These are phyloP conservation scores for Phrixothrix hirtus DNA, from an alignment of 2,888 invertebrate genomes.

Conservation along the genomic window DNA sequence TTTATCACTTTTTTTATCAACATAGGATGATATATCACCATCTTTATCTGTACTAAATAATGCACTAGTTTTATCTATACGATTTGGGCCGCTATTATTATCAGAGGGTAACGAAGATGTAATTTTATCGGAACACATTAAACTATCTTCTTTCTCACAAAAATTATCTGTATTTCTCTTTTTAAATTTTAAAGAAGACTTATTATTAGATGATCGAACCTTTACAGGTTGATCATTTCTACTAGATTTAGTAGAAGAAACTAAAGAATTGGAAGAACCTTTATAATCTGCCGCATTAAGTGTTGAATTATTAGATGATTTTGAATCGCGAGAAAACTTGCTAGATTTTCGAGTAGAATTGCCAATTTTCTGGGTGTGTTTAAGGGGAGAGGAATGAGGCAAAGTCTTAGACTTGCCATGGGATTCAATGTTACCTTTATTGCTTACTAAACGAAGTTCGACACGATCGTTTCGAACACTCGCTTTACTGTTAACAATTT, in stretches of 20 bases:
- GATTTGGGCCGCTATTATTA: constrained; percentile 8
- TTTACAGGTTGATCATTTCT: constrained; percentile 36
- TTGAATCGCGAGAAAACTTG: constrained; percentile 39
- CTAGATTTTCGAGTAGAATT: constrained; percentile 40
- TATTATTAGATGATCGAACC: constrained; percentile 35
- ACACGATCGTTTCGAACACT: constrained; percentile 51
- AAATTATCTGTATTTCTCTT: constrained; percentile 31
- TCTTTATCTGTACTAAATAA: constrained; percentile 37
- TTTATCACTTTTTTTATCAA: constrained; percentile 39
- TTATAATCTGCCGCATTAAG: constrained; percentile 31
- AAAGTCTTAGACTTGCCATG: constrained; percentile 38
- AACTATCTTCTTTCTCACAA: constrained; percentile 10
- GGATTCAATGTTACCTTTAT: constrained; percentile 46
- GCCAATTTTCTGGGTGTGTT: constrained; percentile 35
- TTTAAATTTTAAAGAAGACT: constrained; percentile 37
- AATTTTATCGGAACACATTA: constrained; percentile 2
- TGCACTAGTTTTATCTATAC: constrained; percentile 16
- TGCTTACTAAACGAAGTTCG: constrained; percentile 54
- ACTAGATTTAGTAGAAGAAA: constrained; percentile 51
- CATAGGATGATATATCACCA: constrained; percentile 31
- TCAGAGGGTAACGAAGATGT: too few species aligned
- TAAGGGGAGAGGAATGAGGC: constrained; percentile 43
- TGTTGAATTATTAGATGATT: constrained; percentile 21
- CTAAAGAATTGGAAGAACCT: constrained; percentile 42
- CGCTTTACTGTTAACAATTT: constrained; percentile 54